phyloP scores from a whole-genome alignment of 2,113 vertebrate genomes.

The Rostratula benghalensis region DNA sequence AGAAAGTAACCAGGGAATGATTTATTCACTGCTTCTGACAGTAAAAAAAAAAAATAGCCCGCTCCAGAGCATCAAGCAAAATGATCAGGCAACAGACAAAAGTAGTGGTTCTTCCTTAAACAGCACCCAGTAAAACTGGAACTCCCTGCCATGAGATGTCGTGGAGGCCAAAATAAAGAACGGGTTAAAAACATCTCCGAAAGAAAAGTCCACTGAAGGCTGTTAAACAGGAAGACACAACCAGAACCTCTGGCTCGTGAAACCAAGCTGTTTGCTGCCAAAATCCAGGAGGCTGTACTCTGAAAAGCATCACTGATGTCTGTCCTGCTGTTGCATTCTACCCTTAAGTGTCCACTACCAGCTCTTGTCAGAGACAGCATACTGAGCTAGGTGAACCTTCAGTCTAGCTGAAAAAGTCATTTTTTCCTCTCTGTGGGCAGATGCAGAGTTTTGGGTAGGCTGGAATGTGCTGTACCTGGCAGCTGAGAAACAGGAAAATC shows the following conservation, averaged over 20 bases:
- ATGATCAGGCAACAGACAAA: not conserved
- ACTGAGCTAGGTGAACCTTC: not conserved
- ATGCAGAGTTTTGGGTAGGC: not conserved
- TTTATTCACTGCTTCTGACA: constrained; percentile 33
- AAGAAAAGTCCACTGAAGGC: not conserved
- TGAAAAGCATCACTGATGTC: not conserved
- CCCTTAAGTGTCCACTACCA: not conserved
- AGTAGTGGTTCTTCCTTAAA: not conserved
- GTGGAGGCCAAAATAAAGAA: not conserved
- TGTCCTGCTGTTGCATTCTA: not conserved
- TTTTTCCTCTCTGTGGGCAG: not conserved
- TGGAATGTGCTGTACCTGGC: not conserved
- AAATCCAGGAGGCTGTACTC: not conserved
- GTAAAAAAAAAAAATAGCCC: not conserved
- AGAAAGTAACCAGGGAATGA: constrained; percentile 9
- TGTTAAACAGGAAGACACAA: constrained; percentile 12
- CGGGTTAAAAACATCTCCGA: not conserved
- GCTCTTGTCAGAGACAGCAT: not conserved
- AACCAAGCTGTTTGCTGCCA: constrained; percentile 8
- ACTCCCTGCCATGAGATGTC: not conserved
- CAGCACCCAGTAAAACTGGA: not conserved
- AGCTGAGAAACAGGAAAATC: not conserved
- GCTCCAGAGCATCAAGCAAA: not conserved
- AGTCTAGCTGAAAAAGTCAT: not conserved
- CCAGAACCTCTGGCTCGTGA: constrained; percentile 5